A percentile compares a stretch with the other conserved stretches of the same genome.
Evolutionary conservation across 2,113 vertebrate genomes (phyloP).

Genomic region (Neodontobutis hainanensis): DNA sequence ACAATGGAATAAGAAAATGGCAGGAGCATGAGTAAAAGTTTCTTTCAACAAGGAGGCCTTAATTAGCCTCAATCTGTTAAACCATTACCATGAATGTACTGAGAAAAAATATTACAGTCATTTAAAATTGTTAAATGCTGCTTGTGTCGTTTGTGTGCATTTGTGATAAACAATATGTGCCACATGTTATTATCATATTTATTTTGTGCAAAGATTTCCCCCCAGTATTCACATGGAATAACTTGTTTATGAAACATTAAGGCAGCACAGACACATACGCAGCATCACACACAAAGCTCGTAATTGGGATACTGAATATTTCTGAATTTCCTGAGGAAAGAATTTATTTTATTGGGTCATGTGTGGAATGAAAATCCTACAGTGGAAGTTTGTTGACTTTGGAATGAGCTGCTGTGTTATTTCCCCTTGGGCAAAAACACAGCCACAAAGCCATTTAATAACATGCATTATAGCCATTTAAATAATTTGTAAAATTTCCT

Average conservation of each 20-base stretch:
- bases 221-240: slow-evolving; percentile 5
- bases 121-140: slow-evolving; percentile 22
- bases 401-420: slow-evolving; percentile 38
- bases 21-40: slow-evolving; percentile 67
- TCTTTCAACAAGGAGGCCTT: slow-evolving; percentile 51
- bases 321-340: slow-evolving; percentile 32
- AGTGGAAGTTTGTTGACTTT: slow-evolving; percentile 42
- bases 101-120: slow-evolving; percentile 25
- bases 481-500: slow-evolving; percentile 32
- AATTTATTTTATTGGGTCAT: slow-evolving; percentile 43
- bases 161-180: neutral
- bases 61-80: slow-evolving; percentile 52
- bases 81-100: slow-evolving; percentile 39
- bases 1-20: slow-evolving; percentile 59
- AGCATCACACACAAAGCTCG: slow-evolving; percentile 12
- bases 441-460: slow-evolving; percentile 43
- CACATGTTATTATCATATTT: slow-evolving; percentile 12
- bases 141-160: neutral
- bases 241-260: slow-evolving; percentile 27
- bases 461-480: slow-evolving; percentile 27
- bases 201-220: neutral
- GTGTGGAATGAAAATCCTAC: slow-evolving; percentile 38
- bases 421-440: slow-evolving; percentile 47
- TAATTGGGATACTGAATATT: slow-evolving; percentile 19
- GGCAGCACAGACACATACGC: slow-evolving; percentile 4